Percentiles rank a stretch among this genome's conserved stretches.
Conservation (phyloP, 1,140 invertebrate species). For the Phortica variegata region DNA sequence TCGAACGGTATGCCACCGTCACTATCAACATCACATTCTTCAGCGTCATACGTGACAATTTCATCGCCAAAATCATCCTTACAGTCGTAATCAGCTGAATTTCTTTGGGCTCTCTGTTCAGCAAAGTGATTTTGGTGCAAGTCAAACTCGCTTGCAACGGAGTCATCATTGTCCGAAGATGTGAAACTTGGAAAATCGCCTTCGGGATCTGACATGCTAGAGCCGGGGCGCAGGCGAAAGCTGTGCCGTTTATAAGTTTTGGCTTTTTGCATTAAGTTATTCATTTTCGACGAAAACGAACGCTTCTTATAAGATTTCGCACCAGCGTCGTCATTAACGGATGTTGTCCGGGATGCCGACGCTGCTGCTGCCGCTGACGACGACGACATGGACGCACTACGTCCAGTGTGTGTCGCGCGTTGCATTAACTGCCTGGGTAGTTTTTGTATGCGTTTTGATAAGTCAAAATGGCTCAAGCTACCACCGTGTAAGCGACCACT, state of each 20-base stretch:
- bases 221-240: conserved; percentile 29
- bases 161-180: conserved; percentile 40
- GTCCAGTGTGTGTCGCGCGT: conserved; percentile 11
- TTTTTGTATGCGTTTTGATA: conserved; percentile 38
- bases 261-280: conserved; percentile 46
- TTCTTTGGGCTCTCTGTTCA: conserved; percentile 1
- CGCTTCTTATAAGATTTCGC: conserved; percentile 23
- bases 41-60: too few relatives aligned
- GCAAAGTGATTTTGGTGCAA: too few relatives aligned
- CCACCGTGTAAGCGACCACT: conserved; percentile 17
- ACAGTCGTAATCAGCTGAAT: not conserved
- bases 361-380: conserved; percentile 25
- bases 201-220: conserved; percentile 41
- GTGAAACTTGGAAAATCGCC: conserved; percentile 26
- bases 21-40: not conserved
- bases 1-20: not conserved
- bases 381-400: conserved; percentile 5
- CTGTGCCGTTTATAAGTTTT: conserved; percentile 49
- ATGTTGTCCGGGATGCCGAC: conserved; percentile 22
- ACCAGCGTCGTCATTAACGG: not conserved
- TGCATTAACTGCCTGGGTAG: conserved; percentile 32
- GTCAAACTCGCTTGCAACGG: conserved; percentile 17
- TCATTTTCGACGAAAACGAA: conserved; percentile 41
- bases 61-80: not conserved
- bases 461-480: conserved; percentile 19